These are phyloP conservation scores for Leptogaster cylindrica DNA, from an alignment of 2,888 invertebrate species.

Conservation along the genomic window DNA sequence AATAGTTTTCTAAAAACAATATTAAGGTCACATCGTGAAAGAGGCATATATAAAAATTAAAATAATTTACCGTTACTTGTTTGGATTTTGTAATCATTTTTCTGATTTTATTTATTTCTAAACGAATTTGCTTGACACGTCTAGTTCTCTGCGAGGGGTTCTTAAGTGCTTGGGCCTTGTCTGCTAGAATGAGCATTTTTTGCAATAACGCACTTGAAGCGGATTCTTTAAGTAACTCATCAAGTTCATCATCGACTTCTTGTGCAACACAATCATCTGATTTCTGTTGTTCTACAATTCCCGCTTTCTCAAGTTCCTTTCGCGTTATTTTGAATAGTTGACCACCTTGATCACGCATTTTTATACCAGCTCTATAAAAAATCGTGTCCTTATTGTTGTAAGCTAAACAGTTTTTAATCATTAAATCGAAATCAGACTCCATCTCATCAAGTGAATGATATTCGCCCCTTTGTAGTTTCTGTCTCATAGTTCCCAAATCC, in stretches of 20 bases:
- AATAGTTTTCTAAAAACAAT: slow-evolving; percentile 29
- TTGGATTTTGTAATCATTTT: slow-evolving; percentile 58
- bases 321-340: slow-evolving; percentile 79
- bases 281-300: slow-evolving; percentile 57
- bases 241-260: slow-evolving; percentile 66
- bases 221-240: slow-evolving; percentile 57
- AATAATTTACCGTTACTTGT: slow-evolving; percentile 52
- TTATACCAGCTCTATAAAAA: slow-evolving; percentile 87
- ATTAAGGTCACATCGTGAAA: too few species aligned
- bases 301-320: slow-evolving; percentile 68
- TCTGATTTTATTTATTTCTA: slow-evolving; percentile 67
- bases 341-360: slow-evolving; percentile 88
- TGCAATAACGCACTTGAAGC: slow-evolving; percentile 57
- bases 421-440: slow-evolving; percentile 90
- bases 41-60: not conserved
- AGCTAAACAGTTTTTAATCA: slow-evolving; percentile 93
- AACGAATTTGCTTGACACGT: slow-evolving; percentile 66
- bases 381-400: slow-evolving; percentile 96
- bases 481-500: slow-evolving; percentile 88
- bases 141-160: slow-evolving; percentile 67
- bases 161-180: slow-evolving; percentile 68
- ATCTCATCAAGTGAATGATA: slow-evolving; percentile 79
- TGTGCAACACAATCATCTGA: slow-evolving; percentile 64
- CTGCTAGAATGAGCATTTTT: slow-evolving; percentile 67
- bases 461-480: slow-evolving; percentile 71